Percentiles rank a stretch among this genome's conserved stretches.
phyloP scores from a whole-genome alignment of 64 coral and sea anemone species.

The Dendrophyllia cribrosa region DNA sequence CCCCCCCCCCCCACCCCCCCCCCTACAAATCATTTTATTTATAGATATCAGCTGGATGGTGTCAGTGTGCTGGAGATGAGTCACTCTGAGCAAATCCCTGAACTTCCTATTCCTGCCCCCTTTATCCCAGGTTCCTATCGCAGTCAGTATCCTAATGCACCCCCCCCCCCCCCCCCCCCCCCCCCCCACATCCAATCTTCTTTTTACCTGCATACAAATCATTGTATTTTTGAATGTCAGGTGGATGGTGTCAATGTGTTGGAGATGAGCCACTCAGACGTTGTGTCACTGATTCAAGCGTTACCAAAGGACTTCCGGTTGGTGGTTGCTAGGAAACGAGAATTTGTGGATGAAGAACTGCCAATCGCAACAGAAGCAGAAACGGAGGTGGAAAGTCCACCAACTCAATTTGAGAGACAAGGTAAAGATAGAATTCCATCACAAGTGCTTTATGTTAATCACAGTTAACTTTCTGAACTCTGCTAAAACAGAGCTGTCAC shows the following conservation, averaged over 20 bases:
- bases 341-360: constrained; percentile 46
- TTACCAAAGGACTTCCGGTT: constrained; percentile 92
- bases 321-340: constrained; percentile 90
- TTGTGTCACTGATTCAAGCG: constrained; percentile 89
- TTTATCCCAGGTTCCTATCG: too few relatives aligned
- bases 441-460: too few relatives aligned
- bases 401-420: constrained; percentile 32
- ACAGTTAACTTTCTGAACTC: too few relatives aligned
- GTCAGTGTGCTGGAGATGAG: constrained; percentile 85
- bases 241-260: constrained; percentile 87
- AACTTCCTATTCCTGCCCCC: too few relatives aligned
- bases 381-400: constrained; percentile 58
- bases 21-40: too few relatives aligned
- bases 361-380: not conserved
- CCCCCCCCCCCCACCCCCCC: too few relatives aligned
- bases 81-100: constrained; percentile 57
- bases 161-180: not conserved
- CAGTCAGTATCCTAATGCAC: not conserved
- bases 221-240: constrained; percentile 1
- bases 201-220: not conserved
- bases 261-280: constrained; percentile 93
- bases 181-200: too few relatives aligned
- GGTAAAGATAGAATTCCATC: not conserved
- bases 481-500: too few relatives aligned
- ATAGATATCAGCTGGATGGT: constrained; percentile 72